Conservation (phyloP, 2,888 invertebrate species). For the Caenorhabditis macrosperma region DNA sequence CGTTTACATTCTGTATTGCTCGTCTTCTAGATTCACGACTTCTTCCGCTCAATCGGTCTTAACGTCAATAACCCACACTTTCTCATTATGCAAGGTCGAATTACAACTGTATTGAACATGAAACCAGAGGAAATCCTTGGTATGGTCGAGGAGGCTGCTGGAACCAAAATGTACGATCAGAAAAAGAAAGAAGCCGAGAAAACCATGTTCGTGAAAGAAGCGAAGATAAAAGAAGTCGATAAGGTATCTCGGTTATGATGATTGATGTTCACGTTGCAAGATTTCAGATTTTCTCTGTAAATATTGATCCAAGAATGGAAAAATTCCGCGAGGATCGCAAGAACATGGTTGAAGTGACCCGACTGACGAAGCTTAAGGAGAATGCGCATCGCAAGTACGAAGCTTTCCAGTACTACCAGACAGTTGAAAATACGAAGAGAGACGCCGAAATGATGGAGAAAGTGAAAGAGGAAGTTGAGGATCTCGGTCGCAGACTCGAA, state of each 20-base stretch:
- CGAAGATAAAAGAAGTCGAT: constrained; percentile 88
- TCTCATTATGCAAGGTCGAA: constrained; percentile 98
- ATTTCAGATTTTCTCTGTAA: constrained; percentile 84
- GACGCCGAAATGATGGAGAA: constrained; percentile 79
- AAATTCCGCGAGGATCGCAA: constrained; percentile 88
- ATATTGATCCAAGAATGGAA: constrained; percentile 85
- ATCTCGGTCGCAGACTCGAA: constrained; percentile 81
- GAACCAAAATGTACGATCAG: constrained; percentile 95
- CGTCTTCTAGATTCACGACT: constrained; percentile 84
- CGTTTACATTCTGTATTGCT: too few relatives aligned
- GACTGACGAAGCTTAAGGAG: constrained; percentile 29
- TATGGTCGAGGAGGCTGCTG: constrained; percentile 99
- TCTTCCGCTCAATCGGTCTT: constrained; percentile 95
- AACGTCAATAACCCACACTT: constrained; percentile 99
- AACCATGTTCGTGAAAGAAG: constrained; percentile 93
- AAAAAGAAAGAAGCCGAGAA: constrained; percentile 91
- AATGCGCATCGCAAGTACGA: constrained; percentile 29
- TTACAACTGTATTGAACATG: constrained; percentile 99
- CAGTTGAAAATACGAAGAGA: constrained; percentile 1
- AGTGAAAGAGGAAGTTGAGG: constrained; percentile 19
- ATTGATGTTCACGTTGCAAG: background rate
- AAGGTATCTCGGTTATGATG: background rate
- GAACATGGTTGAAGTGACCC: constrained; percentile 89
- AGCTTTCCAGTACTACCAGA: constrained; percentile 34
- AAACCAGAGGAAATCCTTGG: constrained; percentile 95